A percentile compares a stretch with the other conserved stretches of the same genome.
Conservation (phyloP, 2,113 vertebrate species). For the Chunga burmeisteri region DNA sequence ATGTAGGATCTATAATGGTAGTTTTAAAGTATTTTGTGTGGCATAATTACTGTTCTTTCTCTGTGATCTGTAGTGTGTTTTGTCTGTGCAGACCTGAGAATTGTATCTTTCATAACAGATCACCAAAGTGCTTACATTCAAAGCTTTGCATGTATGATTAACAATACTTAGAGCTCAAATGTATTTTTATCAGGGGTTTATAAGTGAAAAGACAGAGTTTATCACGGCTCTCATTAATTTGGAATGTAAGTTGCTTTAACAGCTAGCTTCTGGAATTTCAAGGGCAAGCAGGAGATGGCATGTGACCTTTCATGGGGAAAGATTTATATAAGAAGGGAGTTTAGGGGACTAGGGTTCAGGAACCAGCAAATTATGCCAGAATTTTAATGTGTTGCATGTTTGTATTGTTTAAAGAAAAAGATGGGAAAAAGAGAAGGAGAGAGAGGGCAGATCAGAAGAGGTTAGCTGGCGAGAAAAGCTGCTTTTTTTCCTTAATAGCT, state of each 20-base stretch:
- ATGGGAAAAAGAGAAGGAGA: not conserved
- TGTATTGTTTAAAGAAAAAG: conserved; percentile 29
- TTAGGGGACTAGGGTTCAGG: conserved; percentile 60
- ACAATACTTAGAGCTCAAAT: not conserved
- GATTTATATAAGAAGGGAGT: conserved; percentile 67
- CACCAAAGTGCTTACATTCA: not conserved
- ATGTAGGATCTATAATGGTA: not conserved
- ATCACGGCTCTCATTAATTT: conserved; percentile 73
- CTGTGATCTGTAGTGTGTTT: not conserved
- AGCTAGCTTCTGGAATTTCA: conserved; percentile 68
- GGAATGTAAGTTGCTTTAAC: conserved; percentile 68
- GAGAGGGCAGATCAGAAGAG: not conserved
- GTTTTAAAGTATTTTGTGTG: not conserved
- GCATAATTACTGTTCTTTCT: not conserved
- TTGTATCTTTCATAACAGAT: not conserved
- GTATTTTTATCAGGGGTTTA: conserved; percentile 19
- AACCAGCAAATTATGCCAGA: conserved; percentile 45
- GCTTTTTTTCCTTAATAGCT: not conserved
- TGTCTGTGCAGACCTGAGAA: not conserved
- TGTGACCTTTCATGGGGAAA: conserved; percentile 63
- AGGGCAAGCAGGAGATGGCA: conserved; percentile 67
- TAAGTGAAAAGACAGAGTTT: conserved; percentile 59
- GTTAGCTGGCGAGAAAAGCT: not conserved
- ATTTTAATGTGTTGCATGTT: conserved; percentile 44
- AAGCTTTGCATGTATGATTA: not conserved